Base-by-base conservation (phyloP, 2,113 vertebrate genomes). In the Paramormyrops kingsleyae region DNA sequence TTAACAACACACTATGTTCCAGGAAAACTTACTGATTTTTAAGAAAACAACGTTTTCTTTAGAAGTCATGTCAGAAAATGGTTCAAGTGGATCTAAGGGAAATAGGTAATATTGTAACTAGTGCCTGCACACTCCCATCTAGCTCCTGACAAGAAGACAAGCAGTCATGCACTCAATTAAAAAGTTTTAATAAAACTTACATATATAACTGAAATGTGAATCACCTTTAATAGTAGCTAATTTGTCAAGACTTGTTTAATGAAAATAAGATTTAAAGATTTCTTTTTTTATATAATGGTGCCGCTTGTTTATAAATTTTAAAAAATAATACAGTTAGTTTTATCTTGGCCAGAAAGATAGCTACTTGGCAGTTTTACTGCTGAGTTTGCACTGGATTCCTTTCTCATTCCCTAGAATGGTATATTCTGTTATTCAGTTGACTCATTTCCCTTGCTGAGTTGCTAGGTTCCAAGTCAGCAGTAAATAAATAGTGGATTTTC, bases 401-500 rank as follows among this genome's bases (percentile, higher is more conserved):
- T 17, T 80, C 2, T 42, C 74, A 80, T 77, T 77, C 35, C 74
- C 1, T 39, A 35, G 31, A 39, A 42, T 19, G 17, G 74, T 35
- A 42, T 35, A 80, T 80, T 35, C 74, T 80, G 74, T 80, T 39
- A 4, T 31, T 70, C 62, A 70, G 31, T 70, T 70, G 62, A 70
- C 10, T 70, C 62, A 31, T 70, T 70, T 70, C 62, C 62, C 27
- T 70, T 27, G 10, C 27, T 4, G 62, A 70, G 62, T 70, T 70
- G n/a, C 62, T 31, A 31, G n/a, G 62, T 35, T 19, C 35, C 35
- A 80, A 7, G 74, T 80, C 35, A 19, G 35, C 85, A 31, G 49
- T 87, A 87, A 52, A 87, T 87, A 53, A 52, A 50, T 2, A 92
- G 91, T 94, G 92, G 91, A 88, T 92, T 89, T 90, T 89, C 91